Conservation (phyloP, 2,888 invertebrate genomes). For the Eupithecia tripunctaria region DNA sequence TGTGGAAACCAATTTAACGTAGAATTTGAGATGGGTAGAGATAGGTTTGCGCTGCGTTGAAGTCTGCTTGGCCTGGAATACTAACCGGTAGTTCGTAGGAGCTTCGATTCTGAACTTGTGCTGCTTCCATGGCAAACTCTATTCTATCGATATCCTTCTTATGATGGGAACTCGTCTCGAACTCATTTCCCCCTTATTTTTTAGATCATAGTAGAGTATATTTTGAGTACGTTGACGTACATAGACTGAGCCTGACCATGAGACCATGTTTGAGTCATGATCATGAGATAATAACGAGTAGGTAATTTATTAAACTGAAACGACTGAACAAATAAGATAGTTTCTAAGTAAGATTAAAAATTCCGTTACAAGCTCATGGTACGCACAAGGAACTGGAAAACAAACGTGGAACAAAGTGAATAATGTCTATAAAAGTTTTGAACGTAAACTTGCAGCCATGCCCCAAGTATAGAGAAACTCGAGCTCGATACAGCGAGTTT, state of each 20-base stretch:
- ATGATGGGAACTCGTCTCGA: slow-evolving; percentile 22
- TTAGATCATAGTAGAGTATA: background rate
- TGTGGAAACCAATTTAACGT: slow-evolving; percentile 43
- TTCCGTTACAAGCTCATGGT: background rate
- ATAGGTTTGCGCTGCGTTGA: slow-evolving; percentile 35
- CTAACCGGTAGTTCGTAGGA: slow-evolving; percentile 32
- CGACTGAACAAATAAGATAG: background rate
- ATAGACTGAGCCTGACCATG: background rate
- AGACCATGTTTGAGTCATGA: background rate
- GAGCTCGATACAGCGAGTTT: slow-evolving; percentile 65
- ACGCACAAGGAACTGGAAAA: slow-evolving; percentile 7
- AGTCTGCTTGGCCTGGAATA: slow-evolving; percentile 41
- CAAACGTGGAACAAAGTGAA: slow-evolving; percentile 29
- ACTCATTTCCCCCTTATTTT: background rate
- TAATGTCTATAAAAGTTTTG: slow-evolving; percentile 26
- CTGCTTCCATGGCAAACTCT: slow-evolving; percentile 37
- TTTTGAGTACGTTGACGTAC: no score
- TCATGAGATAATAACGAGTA: background rate
- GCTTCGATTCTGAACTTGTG: slow-evolving; percentile 41
- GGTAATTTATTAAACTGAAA: background rate
- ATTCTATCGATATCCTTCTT: slow-evolving; percentile 22
- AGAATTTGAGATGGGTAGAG: slow-evolving; percentile 40
- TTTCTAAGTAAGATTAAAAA: background rate
- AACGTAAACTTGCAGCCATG: slow-evolving; percentile 25
- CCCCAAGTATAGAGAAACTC: slow-evolving; percentile 50